Evolutionary conservation across 2,888 invertebrate genomes (phyloP).

Genomic region (Copidosoma aretas): DNA sequence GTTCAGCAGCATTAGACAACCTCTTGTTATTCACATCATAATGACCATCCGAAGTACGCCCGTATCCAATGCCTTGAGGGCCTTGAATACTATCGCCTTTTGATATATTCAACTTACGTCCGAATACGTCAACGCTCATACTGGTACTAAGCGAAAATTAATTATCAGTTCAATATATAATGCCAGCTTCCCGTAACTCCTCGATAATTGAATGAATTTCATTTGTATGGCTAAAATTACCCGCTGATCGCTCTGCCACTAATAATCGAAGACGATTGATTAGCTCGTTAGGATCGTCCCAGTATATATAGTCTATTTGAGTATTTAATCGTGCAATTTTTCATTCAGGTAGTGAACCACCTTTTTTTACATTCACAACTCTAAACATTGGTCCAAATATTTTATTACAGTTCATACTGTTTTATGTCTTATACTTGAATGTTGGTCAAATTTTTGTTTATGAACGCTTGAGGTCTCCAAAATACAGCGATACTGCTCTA

Average conservation of each 20-base stretch:
- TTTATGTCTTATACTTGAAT: background rate
- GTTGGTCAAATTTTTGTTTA: background rate
- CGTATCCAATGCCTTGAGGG: background rate
- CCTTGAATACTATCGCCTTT: background rate
- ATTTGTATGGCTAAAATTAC: slow-evolving; percentile 2
- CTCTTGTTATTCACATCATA: slow-evolving; percentile 13
- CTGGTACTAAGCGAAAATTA: background rate
- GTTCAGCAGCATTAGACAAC: too few relatives aligned
- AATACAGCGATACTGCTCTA: background rate
- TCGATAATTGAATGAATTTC: slow-evolving; percentile 8
- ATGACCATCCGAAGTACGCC: too few relatives aligned
- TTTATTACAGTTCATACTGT: background rate
- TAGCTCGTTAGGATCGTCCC: slow-evolving; percentile 2
- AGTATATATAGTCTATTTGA: background rate
- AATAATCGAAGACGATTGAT: background rate
- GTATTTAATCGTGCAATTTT: background rate
- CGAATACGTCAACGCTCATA: background rate
- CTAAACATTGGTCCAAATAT: background rate
- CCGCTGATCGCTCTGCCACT: background rate
- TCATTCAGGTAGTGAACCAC: background rate
- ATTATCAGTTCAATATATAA: background rate
- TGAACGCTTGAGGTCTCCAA: background rate
- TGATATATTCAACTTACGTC: background rate
- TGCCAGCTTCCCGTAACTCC: background rate
- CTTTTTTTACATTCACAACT: background rate